Percentiles rank a stretch among this genome's conserved stretches.
These are phyloP conservation scores for Cephus runcator DNA, from an alignment of 2,888 invertebrate species.

Conservation along the genomic window DNA sequence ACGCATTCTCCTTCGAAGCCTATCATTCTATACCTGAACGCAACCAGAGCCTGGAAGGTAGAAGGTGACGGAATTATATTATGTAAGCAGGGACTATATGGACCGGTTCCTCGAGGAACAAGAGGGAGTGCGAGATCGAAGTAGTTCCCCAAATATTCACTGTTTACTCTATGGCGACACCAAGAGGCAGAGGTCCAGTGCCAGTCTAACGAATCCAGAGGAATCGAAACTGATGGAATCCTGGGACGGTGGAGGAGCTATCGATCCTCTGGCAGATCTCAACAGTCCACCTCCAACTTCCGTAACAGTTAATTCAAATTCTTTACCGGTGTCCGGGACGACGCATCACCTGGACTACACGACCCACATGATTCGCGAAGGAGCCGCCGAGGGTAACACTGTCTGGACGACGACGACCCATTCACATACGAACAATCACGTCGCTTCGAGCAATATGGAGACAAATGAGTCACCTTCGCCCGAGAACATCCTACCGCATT, in stretches of 20 bases:
- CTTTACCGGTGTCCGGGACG: constrained; percentile 14
- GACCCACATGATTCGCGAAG: constrained; percentile 29
- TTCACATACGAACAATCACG: constrained; percentile 30
- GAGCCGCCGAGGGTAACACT: constrained; percentile 17
- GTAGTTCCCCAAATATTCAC: constrained; percentile 78
- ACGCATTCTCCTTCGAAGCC: background rate
- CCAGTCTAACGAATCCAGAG: constrained; percentile 44
- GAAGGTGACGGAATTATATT: background rate
- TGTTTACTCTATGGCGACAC: constrained; percentile 58
- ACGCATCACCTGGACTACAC: constrained; percentile 31
- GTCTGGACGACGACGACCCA: constrained; percentile 25
- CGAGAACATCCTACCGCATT: constrained; percentile 57
- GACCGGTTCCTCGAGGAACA: constrained; percentile 91
- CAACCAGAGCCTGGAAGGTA: background rate
- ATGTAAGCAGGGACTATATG: constrained; percentile 81
- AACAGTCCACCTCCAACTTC: constrained; percentile 23
- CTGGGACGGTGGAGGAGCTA: constrained; percentile 48
- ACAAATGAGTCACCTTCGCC: constrained; percentile 49
- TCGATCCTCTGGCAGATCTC: constrained; percentile 35
- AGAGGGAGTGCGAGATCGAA: constrained; percentile 74
- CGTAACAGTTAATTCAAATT: background rate
- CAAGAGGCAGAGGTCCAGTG: constrained; percentile 53
- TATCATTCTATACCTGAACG: background rate
- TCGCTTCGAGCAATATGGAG: background rate
- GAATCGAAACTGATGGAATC: constrained; percentile 52